Evolutionary conservation across 2,113 vertebrate species (phyloP), one percentile per base, ranked within the genome.

Genomic region (Oncorhynchus gorbuscha): DNA sequence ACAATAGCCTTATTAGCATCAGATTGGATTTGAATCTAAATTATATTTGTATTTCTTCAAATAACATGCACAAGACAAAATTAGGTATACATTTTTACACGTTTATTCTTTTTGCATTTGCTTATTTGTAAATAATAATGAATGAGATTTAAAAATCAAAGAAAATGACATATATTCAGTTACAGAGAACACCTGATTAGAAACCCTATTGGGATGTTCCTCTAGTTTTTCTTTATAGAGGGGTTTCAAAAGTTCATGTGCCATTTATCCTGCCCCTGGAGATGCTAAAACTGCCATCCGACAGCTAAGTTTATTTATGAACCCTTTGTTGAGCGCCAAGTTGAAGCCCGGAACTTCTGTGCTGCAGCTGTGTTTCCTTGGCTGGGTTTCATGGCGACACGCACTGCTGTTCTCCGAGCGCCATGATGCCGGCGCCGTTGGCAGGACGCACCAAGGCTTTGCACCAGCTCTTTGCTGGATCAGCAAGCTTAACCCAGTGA

Each of bases 401-500:
- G 93, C 94, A 93, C 94, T 94, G 95, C 95, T 95, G 95, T 95
- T 97, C 94, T 92, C 93, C 91, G 93, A 92, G 93, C 91, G 90
- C 93, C 93, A 91, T 93, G 93, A 93, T 93, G 93, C 94, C 93
- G 95, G 93, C 94, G 93, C 92, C 93, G 92, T 95, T 97, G 95
- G 95, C 95, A 96, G 90, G 84, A 89, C 78, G 58, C 88, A 71
- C 92, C 92, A 89, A 94, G 94, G 94, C 95, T 94, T 94, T 93
- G 94, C 92, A 95, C 94, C 22, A 92, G 93, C 94, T 92, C 94
- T 86, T 96, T 96, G 95, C 95, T 96, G 95, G 95, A 96, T 97
- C 95, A 97, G 95, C 95, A 96, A 96, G 95, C 95, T 96, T 96
- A 96, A 95, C 94, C 95, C 93, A 96, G 94, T 90, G 92, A 96